A percentile compares a stretch with the other conserved stretches of the same genome.
phyloP scores from a whole-genome alignment of 2,888 invertebrate species.

The Aphrophora alni region DNA sequence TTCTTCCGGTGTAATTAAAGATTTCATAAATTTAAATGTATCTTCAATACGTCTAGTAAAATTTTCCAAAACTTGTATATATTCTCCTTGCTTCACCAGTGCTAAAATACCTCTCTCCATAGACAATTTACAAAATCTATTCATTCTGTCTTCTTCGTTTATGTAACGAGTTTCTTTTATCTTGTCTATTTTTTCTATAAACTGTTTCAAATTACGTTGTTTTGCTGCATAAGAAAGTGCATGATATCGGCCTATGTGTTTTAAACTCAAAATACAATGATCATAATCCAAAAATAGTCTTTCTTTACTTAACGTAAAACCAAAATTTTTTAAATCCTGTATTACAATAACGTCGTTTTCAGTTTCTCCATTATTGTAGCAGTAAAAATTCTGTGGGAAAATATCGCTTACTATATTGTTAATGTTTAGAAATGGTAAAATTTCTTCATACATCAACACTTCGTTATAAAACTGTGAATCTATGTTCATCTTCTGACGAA shows the following conservation, averaged over 20 bases:
- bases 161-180: neutral
- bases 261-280: constrained; percentile 45
- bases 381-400: constrained; percentile 44
- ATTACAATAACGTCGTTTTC: constrained; percentile 42
- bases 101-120: neutral
- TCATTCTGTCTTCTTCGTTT: neutral
- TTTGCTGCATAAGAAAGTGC: constrained; percentile 48
- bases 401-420: constrained; percentile 14
- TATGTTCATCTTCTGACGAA: constrained; percentile 1
- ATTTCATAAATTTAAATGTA: neutral
- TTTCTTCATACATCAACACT: constrained; percentile 43
- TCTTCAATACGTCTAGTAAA: neutral
- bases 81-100: neutral
- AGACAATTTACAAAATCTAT: neutral
- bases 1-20: constrained; percentile 30
- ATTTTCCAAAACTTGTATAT: neutral
- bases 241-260: constrained; percentile 48
- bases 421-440: constrained; percentile 44
- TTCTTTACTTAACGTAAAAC: constrained; percentile 37
- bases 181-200: neutral
- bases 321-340: constrained; percentile 41
- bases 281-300: constrained; percentile 46
- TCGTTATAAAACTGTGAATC: constrained; percentile 45
- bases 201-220: constrained; percentile 15
- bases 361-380: neutral